These are phyloP conservation scores for Bradypus variegatus DNA, from an alignment of 2,797 vertebrate species.

Conservation along the genomic window DNA sequence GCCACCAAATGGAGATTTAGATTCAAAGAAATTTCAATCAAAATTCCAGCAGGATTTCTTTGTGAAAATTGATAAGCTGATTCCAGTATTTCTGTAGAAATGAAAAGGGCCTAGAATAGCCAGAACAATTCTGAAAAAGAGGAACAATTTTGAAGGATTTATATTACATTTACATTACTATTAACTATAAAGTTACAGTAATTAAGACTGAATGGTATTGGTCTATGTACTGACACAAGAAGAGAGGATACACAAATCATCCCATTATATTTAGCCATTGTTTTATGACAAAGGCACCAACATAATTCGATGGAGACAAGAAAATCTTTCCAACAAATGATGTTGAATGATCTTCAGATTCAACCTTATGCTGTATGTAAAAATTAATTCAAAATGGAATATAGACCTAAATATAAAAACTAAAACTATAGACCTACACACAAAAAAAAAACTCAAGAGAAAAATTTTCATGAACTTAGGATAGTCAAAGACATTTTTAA, in stretches of 20 bases:
- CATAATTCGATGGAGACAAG: neutral
- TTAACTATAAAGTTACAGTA: neutral
- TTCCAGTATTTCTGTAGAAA: neutral
- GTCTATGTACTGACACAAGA: neutral
- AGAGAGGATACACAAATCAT: constrained; percentile 11
- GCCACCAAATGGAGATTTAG: constrained; percentile 12
- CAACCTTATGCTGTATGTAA: neutral
- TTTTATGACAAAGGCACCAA: neutral
- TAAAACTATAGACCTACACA: neutral
- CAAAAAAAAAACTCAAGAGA: neutral
- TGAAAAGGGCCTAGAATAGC: neutral
- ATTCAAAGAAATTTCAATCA: constrained; percentile 18
- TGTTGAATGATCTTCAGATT: constrained; percentile 17
- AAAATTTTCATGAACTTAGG: neutral
- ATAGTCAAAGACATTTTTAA: constrained; percentile 2
- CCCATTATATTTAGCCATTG: neutral
- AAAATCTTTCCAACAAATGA: constrained; percentile 13
- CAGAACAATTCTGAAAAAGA: neutral
- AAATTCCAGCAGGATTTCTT: neutral
- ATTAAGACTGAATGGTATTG: neutral
- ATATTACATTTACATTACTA: constrained; percentile 19
- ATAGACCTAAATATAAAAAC: neutral
- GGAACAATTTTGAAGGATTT: neutral
- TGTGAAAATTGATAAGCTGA: neutral
- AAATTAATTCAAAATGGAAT: constrained; percentile 16